Evolutionary conservation across 2,888 invertebrate species (phyloP).

Genomic region (Chrysolina haemoptera): DNA sequence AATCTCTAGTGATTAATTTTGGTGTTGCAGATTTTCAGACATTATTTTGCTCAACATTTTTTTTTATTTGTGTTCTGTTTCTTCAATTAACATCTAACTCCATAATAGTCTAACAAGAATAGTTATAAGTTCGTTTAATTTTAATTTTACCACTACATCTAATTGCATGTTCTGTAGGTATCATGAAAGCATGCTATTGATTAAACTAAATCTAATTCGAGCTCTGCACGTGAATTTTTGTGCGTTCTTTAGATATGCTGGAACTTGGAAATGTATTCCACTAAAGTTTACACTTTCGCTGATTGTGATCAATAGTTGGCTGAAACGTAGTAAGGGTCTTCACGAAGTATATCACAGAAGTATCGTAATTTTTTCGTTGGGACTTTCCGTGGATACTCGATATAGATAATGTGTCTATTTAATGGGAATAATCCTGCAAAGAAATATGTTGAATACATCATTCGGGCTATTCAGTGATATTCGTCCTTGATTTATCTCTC

Average conservation of each 20-base stretch:
- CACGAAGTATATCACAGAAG: neutral
- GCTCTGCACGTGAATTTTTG: conserved; percentile 33
- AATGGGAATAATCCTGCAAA: no score
- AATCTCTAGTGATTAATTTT: neutral
- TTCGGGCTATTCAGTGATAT: no score
- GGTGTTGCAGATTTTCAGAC: conserved; percentile 8
- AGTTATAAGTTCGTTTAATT: conserved; percentile 9
- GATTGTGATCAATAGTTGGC: conserved; percentile 8
- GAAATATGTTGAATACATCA: no score
- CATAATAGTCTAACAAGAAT: conserved; percentile 17
- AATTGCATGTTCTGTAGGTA: conserved; percentile 47
- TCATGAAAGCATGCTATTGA: conserved; percentile 39
- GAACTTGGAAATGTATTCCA: neutral
- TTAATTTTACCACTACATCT: conserved; percentile 15
- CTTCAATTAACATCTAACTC: neutral
- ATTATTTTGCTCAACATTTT: neutral
- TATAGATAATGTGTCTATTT: no score
- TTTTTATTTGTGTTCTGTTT: neutral
- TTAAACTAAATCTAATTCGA: conserved; percentile 34
- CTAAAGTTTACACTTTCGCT: conserved; percentile 24
- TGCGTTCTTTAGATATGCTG: conserved; percentile 20
- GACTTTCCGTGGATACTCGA: no score
- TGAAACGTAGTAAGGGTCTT: neutral
- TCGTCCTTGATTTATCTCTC: no score
- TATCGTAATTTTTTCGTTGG: no score